A percentile compares a stretch with the other conserved stretches of the same genome.
Evolutionary conservation across 1,140 invertebrate genomes (phyloP).

Genomic region (Sitophilus oryzae): DNA sequence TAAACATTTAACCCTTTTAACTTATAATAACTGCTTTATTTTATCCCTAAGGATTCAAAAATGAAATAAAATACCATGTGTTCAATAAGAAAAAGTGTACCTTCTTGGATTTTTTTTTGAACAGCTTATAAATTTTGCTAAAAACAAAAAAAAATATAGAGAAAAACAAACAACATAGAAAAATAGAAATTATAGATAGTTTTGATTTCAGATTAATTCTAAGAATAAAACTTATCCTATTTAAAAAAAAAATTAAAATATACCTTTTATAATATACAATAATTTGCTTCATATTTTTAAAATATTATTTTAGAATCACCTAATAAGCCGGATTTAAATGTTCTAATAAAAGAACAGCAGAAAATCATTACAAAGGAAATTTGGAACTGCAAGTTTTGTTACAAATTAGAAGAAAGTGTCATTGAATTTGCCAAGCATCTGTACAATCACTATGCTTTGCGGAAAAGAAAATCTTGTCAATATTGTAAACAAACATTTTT

Average conservation of each 20-base stretch:
- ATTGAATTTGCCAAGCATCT: conserved; percentile 41
- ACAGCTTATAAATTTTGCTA: no score
- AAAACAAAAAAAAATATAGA: no score
- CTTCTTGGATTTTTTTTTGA: no score
- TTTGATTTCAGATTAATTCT: no score
- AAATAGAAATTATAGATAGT: conserved; percentile 5
- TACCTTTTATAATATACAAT: not conserved
- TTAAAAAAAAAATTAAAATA: conserved; percentile 4
- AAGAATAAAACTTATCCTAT: conserved; percentile 5
- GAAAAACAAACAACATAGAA: not conserved
- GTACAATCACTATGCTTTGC: conserved; percentile 36
- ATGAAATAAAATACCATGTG: no score
- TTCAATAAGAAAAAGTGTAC: no score
- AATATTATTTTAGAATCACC: not conserved
- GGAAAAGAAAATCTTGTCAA: conserved; percentile 33
- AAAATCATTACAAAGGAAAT: conserved; percentile 34
- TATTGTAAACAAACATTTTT: conserved; percentile 34
- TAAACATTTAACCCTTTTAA: no score
- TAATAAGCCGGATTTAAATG: conserved; percentile 28
- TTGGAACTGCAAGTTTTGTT: conserved; percentile 45
- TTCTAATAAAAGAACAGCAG: conserved; percentile 36
- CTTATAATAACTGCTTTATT: no score
- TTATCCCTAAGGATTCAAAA: no score
- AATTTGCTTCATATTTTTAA: not conserved
- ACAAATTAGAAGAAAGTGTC: conserved; percentile 34